phyloP scores from a whole-genome alignment of 30 jellyfish, hydroid and myxozoan genomes.

The Cassiopea xamachana region DNA sequence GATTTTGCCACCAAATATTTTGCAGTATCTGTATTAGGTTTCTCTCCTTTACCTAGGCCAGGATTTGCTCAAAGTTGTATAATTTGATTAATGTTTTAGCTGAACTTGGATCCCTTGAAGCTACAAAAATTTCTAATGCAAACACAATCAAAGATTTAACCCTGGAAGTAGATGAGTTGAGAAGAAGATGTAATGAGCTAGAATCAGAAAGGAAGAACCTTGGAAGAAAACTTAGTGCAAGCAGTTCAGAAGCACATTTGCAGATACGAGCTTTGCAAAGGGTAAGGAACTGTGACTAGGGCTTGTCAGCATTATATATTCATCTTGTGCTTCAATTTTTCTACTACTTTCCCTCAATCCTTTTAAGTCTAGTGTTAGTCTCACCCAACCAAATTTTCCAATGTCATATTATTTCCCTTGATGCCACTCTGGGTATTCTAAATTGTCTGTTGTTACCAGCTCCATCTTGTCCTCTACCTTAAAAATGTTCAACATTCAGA shows the following conservation, averaged over 20 bases:
- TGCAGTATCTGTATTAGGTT: no score
- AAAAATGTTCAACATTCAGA: no score
- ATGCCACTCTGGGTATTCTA: no score
- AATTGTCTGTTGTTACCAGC: no score
- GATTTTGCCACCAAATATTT: neutral
- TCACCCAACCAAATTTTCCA: no score
- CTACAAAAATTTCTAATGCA: conserved; percentile 31
- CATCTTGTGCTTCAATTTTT: neutral
- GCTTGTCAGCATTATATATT: neutral
- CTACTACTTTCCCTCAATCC: no score
- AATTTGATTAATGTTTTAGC: conserved; percentile 11
- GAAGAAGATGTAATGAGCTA: conserved; percentile 53
- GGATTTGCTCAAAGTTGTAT: neutral
- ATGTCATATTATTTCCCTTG: no score
- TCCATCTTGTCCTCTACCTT: no score
- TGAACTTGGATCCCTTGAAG: conserved; percentile 75
- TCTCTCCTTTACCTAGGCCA: neutral
- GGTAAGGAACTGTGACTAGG: conserved; percentile 1
- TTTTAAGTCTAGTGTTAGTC: no score
- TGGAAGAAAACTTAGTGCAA: conserved; percentile 56
- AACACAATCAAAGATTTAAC: conserved; percentile 32
- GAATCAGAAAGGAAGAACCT: conserved; percentile 72
- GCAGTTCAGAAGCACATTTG: conserved; percentile 58
- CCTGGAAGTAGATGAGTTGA: conserved; percentile 41
- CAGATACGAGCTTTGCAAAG: conserved; percentile 43